phyloP scores from a whole-genome alignment of 2,113 vertebrate genomes.

The Perognathus longimembris region DNA sequence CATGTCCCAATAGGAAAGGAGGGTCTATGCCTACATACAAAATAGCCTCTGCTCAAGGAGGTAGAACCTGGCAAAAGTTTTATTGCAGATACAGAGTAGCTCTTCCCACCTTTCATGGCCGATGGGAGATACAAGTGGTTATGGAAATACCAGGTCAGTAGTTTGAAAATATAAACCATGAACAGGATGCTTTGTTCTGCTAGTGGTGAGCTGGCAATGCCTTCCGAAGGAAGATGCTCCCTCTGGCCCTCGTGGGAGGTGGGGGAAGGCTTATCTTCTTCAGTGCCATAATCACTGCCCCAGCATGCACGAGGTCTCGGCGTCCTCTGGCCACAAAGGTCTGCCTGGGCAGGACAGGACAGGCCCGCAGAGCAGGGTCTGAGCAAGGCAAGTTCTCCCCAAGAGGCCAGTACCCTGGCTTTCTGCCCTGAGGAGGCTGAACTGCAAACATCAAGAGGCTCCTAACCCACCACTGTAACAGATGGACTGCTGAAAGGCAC shows the following conservation, averaged over 20 bases:
- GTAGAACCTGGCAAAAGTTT: slow-evolving; percentile 57
- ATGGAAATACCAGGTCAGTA: slow-evolving; percentile 47
- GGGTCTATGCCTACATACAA: neutral
- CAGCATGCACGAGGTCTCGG: neutral
- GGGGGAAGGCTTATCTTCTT: slow-evolving; percentile 39
- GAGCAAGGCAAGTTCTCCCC: too few relatives aligned
- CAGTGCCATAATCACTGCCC: slow-evolving; percentile 4
- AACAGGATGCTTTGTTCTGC: slow-evolving; percentile 34
- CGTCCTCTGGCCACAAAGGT: neutral
- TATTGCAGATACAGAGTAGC: neutral
- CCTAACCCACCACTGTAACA: neutral
- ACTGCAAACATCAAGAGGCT: too few relatives aligned
- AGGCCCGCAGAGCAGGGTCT: neutral
- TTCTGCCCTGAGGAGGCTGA: neutral
- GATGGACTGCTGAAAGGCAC: neutral
- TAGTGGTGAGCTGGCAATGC: neutral
- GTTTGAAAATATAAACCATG: slow-evolving; percentile 41
- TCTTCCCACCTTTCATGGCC: slow-evolving; percentile 43
- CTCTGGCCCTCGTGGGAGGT: neutral
- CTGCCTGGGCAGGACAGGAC: neutral
- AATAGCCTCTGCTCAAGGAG: slow-evolving; percentile 65
- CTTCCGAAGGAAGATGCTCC: slow-evolving; percentile 11
- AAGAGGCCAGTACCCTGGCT: neutral
- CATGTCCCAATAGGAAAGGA: neutral
- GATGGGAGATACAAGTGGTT: slow-evolving; percentile 54